Percentiles rank a stretch among this genome's conserved stretches.
phyloP scores from a whole-genome alignment of 1,140 invertebrate species.

The Phocides pigmalion region DNA sequence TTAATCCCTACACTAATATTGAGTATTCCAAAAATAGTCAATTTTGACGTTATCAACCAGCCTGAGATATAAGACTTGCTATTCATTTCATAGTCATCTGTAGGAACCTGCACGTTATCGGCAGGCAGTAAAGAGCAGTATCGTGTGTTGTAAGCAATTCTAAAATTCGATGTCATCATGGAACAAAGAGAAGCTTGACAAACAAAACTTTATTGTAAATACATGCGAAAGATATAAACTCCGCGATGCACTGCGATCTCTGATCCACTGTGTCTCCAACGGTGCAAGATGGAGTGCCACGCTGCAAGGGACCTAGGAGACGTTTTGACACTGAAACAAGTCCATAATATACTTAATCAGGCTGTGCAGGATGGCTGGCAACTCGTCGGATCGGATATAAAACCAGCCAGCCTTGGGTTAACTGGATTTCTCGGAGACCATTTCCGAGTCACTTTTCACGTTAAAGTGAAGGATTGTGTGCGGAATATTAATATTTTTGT shows the following conservation, averaged over 20 bases:
- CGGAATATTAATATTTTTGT: slow-evolving; percentile 56
- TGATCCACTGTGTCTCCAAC: not conserved
- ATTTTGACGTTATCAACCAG: slow-evolving; percentile 9
- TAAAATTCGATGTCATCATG: slow-evolving; percentile 1
- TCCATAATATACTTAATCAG: slow-evolving; percentile 46
- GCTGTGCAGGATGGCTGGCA: slow-evolving; percentile 35
- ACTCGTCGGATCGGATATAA: slow-evolving; percentile 43
- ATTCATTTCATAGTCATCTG: not conserved
- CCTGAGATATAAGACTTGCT: slow-evolving; percentile 7
- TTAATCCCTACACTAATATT: slow-evolving; percentile 14
- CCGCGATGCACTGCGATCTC: not conserved
- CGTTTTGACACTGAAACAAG: slow-evolving; percentile 52
- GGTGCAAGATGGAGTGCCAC: slow-evolving; percentile 18
- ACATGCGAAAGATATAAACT: slow-evolving; percentile 1
- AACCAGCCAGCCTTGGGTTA: slow-evolving; percentile 49
- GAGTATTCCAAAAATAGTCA: slow-evolving; percentile 14
- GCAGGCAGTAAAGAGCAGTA: slow-evolving; percentile 9
- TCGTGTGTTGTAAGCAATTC: not conserved
- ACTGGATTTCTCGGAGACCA: slow-evolving; percentile 68
- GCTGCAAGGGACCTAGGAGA: slow-evolving; percentile 21
- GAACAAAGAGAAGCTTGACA: slow-evolving; percentile 11
- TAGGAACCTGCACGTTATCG: not conserved
- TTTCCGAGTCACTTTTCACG: slow-evolving; percentile 44
- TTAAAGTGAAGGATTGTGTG: slow-evolving; percentile 32
- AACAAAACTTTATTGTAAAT: slow-evolving; percentile 18